A percentile compares a stretch with the other conserved stretches of the same genome.
Evolutionary conservation across 1,140 invertebrate species (phyloP).

Genomic region (Pollicipes pollicipes): DNA sequence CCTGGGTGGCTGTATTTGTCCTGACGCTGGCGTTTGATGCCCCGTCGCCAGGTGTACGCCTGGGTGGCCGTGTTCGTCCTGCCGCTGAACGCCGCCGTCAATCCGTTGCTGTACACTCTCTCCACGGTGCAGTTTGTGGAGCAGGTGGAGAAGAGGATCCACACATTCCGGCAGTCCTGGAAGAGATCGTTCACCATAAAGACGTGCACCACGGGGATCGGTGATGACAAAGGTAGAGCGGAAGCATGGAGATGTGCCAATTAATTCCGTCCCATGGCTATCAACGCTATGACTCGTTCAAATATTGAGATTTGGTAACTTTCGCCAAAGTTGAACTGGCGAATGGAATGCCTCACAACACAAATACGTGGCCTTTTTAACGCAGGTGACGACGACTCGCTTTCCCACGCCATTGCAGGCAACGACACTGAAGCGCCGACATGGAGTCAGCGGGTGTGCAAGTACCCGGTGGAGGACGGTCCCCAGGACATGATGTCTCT

Average conservation of each 20-base stretch:
- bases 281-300: no score
- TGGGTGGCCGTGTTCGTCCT: constrained; percentile 35
- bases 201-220: constrained; percentile 7
- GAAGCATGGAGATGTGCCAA: neutral
- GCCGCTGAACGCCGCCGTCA: constrained; percentile 33
- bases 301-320: no score
- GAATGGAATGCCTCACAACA: no score
- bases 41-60: constrained; percentile 24
- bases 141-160: constrained; percentile 14
- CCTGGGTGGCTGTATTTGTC: no score
- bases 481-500: neutral
- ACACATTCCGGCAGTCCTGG: constrained; percentile 13
- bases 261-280: neutral
- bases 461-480: neutral
- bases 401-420: neutral
- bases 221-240: neutral
- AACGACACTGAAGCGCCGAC: neutral
- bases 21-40: no score
- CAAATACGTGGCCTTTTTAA: neutral
- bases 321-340: neutral
- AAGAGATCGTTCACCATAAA: constrained; percentile 11
- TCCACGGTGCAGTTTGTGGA: constrained; percentile 23
- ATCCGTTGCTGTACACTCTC: constrained; percentile 33
- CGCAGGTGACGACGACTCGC: no score
- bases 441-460: neutral